A percentile compares a stretch with the other conserved stretches of the same genome.
Conservation (phyloP, 2,797 vertebrate genomes). For the Anableps anableps region DNA sequence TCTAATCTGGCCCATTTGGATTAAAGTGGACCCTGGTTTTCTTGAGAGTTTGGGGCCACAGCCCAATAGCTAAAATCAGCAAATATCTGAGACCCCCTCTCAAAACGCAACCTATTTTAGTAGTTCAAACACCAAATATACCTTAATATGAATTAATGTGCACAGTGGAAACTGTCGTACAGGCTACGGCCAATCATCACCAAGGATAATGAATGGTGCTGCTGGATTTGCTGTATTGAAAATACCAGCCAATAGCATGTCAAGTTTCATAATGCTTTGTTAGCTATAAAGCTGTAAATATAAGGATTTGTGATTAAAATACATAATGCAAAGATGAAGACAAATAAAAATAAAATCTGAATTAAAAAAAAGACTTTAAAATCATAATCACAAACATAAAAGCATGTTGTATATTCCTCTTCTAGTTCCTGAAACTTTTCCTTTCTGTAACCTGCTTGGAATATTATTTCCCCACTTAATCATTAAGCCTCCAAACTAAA, state of each 20-base stretch:
- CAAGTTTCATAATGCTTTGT: no score
- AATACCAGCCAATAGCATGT: no score
- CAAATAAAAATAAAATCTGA: background rate
- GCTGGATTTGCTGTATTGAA: no score
- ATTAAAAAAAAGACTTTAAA: background rate
- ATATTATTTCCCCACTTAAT: slow-evolving; percentile 47
- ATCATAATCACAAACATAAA: background rate
- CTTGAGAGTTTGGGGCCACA: no score
- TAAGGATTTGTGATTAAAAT: background rate
- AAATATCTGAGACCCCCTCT: background rate
- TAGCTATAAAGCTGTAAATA: background rate
- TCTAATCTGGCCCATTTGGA: background rate
- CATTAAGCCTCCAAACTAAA: slow-evolving; percentile 33
- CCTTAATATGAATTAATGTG: background rate
- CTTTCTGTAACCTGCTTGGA: slow-evolving; percentile 22
- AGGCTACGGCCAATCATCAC: no score
- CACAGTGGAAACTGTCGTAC: background rate
- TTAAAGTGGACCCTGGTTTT: background rate
- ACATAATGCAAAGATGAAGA: background rate
- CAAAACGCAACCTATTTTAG: background rate
- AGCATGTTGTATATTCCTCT: background rate
- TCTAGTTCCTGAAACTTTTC: background rate
- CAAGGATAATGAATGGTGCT: no score
- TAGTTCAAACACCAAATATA: background rate
- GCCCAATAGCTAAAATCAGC: no score